Evolutionary conservation across 2,797 vertebrate species (phyloP), one percentile per base, ranked within the genome.

Genomic region (Melopsittacus undulatus): DNA sequence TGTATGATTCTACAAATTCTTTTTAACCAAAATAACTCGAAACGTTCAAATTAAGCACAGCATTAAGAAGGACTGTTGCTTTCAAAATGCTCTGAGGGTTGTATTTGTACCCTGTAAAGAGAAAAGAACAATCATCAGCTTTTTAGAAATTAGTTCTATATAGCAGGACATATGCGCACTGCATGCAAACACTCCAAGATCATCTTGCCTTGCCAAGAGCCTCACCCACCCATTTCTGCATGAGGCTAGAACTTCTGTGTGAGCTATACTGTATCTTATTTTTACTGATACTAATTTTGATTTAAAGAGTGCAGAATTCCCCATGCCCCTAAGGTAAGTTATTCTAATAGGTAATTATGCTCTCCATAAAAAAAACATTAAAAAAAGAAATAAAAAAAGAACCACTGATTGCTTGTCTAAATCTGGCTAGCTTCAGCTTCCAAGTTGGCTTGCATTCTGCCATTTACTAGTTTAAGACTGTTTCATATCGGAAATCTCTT

Each of bases 221-320:
- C 94, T 94, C 95, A 73, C 94, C 87, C 91, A 89, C 8, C 17
- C 24, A 11, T 85, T 93, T 92, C 75, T 92, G 46, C 46, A 79
- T 69, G 62, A 90, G 46, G 22, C 26, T 79, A 52, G 27, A 94
- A 67, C 45, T 91, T 83, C 67, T 88, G 51, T 9, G 6, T 67
- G 78, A 94, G 87, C 68, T 82, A 45, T 43, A 59, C 6, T 56
- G 12, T 40, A 38, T 67, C 68, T 92, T 89, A 69, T 79, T 95
- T 89, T 84, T 34, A 76, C 89, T 89, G 89, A 92, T 87, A 62
- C 11, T 29, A 27, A 96, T 96, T 95, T 92, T 87, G 77, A 90
- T 93, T 79, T 82, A 66, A 79, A 81, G 83, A 89, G n/a, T 84
- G 69, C 62, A 92, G 83, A 96, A 90, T 93, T 96, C 66, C 73